Evolutionary conservation across 2,113 vertebrate species (phyloP).

Genomic region (Struthio camelus): DNA sequence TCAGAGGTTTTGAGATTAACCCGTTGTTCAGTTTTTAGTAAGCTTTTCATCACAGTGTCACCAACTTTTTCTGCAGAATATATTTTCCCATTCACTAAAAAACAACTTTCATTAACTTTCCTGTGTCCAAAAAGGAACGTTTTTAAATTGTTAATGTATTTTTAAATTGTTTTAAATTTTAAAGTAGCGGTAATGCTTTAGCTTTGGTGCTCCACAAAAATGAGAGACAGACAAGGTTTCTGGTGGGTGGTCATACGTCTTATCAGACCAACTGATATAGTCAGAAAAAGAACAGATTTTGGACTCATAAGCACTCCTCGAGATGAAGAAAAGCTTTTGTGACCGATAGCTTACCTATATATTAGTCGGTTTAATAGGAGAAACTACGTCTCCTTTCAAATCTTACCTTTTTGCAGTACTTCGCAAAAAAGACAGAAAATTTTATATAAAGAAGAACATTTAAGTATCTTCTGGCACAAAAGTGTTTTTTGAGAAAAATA

Average conservation of each 20-base stretch:
- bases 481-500: neutral
- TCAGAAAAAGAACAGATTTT: too few relatives aligned
- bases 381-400: neutral
- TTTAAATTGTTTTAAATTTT: neutral
- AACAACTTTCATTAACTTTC: too few relatives aligned
- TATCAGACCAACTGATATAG: neutral
- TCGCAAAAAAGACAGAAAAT: neutral
- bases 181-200: neutral
- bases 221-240: neutral
- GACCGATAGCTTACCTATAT: rapidly evolving
- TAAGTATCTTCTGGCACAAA: neutral
- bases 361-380: neutral
- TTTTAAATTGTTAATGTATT: neutral
- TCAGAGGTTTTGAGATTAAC: neutral
- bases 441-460: neutral
- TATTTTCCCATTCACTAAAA: neutral
- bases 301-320: neutral
- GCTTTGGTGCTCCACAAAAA: neutral
- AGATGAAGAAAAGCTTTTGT: neutral
- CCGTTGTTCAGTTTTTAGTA: neutral
- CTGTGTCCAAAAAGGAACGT: neutral
- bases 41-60: neutral
- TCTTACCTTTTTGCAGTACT: neutral
- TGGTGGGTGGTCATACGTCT: neutral
- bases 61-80: neutral